These are phyloP conservation scores for Tetramorium parvispinum DNA, from an alignment of 1,140 invertebrate species.

Conservation along the genomic window DNA sequence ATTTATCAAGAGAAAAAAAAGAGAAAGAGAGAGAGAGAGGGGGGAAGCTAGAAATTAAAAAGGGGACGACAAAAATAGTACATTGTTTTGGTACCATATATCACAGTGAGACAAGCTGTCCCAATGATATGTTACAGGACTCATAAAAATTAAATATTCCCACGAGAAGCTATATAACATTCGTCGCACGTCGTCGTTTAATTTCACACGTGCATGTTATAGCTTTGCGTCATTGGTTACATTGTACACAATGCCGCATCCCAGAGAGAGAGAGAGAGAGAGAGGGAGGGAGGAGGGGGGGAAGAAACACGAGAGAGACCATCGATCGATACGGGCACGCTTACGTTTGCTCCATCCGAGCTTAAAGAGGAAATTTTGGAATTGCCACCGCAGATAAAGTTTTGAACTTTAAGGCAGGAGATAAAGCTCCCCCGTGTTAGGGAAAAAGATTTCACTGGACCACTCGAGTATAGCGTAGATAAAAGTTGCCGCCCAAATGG, in stretches of 20 bases:
- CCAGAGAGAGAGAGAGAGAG: slow-evolving; percentile 18
- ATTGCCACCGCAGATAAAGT: slow-evolving; percentile 46
- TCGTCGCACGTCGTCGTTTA: slow-evolving; percentile 36
- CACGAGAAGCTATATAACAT: neutral
- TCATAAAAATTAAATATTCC: slow-evolving; percentile 29
- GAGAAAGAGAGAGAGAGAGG: neutral
- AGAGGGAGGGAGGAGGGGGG: neutral
- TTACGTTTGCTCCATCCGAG: slow-evolving; percentile 45
- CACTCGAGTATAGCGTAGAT: slow-evolving; percentile 29
- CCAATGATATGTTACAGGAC: neutral
- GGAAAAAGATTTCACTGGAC: slow-evolving; percentile 35
- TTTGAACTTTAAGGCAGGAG: slow-evolving; percentile 50
- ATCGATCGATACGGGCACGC: slow-evolving; percentile 52
- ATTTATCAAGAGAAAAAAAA: neutral
- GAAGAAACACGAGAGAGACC: neutral
- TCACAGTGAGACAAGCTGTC: neutral
- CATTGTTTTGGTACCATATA: neutral
- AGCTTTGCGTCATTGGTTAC: slow-evolving; percentile 49
- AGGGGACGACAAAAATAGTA: neutral
- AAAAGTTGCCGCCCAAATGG: slow-evolving; percentile 34
- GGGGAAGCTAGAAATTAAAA: neutral
- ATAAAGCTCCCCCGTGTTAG: slow-evolving; percentile 46
- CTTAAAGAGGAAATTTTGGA: slow-evolving; percentile 63
- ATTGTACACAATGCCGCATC: slow-evolving; percentile 37
- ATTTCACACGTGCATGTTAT: slow-evolving; percentile 43